Conservation (phyloP, 2,888 invertebrate genomes). For the Octodonta nipae region DNA sequence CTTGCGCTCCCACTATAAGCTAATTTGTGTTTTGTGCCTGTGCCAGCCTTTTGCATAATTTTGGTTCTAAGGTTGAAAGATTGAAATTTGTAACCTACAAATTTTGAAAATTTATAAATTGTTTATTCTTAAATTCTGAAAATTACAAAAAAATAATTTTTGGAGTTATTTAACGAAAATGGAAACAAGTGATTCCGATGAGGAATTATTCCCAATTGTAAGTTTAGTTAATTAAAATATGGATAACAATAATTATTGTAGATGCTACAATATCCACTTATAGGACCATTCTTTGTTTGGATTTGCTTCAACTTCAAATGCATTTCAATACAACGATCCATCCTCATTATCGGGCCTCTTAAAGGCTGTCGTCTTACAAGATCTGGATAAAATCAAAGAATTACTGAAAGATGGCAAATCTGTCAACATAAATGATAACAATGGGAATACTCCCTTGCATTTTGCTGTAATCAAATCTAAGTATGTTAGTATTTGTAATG, state of each 20-base stretch:
- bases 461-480: constrained; percentile 13
- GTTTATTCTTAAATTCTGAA: too few relatives aligned
- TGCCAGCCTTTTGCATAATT: too few relatives aligned
- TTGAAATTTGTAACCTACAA: too few relatives aligned
- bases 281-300: background rate
- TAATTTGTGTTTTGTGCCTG: too few relatives aligned
- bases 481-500: constrained; percentile 9
- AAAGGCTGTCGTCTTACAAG: constrained; percentile 10
- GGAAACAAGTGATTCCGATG: constrained; percentile 1
- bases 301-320: too few relatives aligned
- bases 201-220: constrained; percentile 1
- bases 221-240: too few relatives aligned
- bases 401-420: constrained; percentile 12
- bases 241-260: background rate
- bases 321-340: background rate
- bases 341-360: background rate
- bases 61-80: too few relatives aligned
- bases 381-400: constrained; percentile 12
- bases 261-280: background rate
- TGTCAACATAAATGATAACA: constrained; percentile 17
- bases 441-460: constrained; percentile 19
- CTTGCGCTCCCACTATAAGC: too few relatives aligned
- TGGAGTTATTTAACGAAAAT: constrained; percentile 8
- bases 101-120: too few relatives aligned
- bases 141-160: too few relatives aligned